These are phyloP conservation scores for Chascanopsetta lugubris DNA, from an alignment of 2,113 vertebrate species.

Conservation along the genomic window DNA sequence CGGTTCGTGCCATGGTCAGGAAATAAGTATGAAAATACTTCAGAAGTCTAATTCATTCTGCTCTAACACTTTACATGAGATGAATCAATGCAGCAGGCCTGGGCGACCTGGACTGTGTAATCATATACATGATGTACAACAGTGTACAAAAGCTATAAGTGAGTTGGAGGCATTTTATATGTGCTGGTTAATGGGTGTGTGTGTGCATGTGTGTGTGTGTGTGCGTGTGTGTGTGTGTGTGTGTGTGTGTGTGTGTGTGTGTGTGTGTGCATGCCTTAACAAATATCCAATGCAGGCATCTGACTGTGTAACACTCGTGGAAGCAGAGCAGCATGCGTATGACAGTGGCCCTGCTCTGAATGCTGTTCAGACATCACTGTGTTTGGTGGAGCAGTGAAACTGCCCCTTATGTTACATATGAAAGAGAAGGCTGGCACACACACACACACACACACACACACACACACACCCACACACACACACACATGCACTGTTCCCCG, in stretches of 20 bases:
- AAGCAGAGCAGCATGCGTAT: conserved; percentile 32
- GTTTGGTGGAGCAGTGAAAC: conserved; percentile 48
- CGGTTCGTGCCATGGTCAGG: too few species aligned
- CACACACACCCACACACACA: too few species aligned
- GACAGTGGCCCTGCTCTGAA: conserved; percentile 56
- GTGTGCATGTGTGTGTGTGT: not conserved
- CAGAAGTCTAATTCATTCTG: too few species aligned
- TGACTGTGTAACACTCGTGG: conserved; percentile 20
- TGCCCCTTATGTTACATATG: conserved; percentile 65
- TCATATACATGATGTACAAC: too few species aligned
- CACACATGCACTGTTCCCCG: conserved; percentile 61
- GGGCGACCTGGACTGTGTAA: too few species aligned
- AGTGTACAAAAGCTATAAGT: too few species aligned
- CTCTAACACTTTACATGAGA: too few species aligned
- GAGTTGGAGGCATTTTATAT: too few species aligned
- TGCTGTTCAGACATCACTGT: conserved; percentile 38
- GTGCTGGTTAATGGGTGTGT: not conserved
- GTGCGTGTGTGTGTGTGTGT: too few species aligned
- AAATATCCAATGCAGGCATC: not conserved
- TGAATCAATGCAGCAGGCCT: too few species aligned
- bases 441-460: conserved; percentile 24
- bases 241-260: not conserved
- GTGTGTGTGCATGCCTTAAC: not conserved
- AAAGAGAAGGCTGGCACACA: conserved; percentile 58
- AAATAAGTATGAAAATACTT: too few species aligned